Evolutionary conservation across 2,797 vertebrate species (phyloP).

Genomic region (Taeniopygia guttata): DNA sequence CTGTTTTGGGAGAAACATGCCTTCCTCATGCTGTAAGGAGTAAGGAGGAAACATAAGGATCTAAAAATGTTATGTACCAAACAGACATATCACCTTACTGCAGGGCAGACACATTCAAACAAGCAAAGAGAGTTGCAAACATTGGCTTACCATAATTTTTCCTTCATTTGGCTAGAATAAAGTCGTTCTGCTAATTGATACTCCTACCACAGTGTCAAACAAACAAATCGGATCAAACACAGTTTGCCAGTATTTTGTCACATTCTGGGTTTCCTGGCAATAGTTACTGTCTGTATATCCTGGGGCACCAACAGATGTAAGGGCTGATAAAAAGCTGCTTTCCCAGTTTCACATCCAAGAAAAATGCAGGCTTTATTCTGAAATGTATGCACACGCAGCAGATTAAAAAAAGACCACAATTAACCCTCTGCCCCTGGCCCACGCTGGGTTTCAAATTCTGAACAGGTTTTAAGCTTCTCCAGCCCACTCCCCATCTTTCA

Average conservation of each 20-base stretch:
- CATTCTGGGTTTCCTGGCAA: not conserved
- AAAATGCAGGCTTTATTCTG: not conserved
- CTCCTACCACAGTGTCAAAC: not conserved
- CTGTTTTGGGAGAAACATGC: not conserved
- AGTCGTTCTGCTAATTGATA: conserved; percentile 3
- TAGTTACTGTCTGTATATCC: not conserved
- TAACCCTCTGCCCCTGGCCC: rapidly evolving
- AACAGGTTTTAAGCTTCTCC: not conserved
- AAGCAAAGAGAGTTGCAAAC: not conserved
- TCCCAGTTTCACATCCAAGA: not conserved
- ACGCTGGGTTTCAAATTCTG: not conserved
- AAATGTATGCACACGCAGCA: not conserved
- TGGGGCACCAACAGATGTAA: conserved; percentile 11
- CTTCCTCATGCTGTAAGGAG: not conserved
- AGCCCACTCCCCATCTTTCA: not conserved
- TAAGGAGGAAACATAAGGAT: not conserved
- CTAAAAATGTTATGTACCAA: not conserved
- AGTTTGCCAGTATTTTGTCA: conserved; percentile 28
- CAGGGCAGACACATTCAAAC: not conserved
- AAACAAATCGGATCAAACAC: not conserved
- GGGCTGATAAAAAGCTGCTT: conserved; percentile 7
- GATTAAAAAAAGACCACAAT: not conserved
- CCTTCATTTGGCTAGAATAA: not conserved
- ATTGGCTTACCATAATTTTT: not conserved
- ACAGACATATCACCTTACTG: not conserved